Percentiles rank a stretch among this genome's conserved stretches.
Evolutionary conservation across 2,113 vertebrate species (phyloP).

Genomic region (Pithys albifrons): DNA sequence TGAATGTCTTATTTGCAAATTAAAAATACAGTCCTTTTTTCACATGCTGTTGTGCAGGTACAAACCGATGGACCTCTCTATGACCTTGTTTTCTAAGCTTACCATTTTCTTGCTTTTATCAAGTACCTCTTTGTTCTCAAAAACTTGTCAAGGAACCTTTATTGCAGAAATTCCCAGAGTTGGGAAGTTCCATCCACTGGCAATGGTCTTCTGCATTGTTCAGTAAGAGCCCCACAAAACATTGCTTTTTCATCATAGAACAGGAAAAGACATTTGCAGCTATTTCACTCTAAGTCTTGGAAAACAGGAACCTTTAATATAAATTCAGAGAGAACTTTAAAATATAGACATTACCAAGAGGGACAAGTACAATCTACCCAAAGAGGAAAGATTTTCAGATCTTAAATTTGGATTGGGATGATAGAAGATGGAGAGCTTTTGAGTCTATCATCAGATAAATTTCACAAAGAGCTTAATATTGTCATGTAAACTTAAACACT

Average conservation of each 20-base stretch:
- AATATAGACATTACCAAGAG: not conserved
- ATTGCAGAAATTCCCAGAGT: not conserved
- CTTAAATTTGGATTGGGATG: not conserved
- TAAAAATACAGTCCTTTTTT: not conserved
- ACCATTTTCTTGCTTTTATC: not conserved
- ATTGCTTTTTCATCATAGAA: not conserved
- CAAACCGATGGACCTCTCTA: not conserved
- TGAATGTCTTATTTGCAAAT: not conserved
- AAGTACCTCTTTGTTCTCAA: not conserved
- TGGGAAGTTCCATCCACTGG: not conserved
- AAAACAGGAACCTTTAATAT: not conserved
- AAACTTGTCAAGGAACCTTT: not conserved
- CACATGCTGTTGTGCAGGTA: not conserved
- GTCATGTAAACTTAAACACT: not conserved
- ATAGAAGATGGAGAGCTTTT: not conserved
- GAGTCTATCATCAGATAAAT: not conserved
- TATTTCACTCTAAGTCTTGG: not conserved
- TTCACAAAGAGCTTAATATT: not conserved
- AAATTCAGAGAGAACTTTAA: not conserved
- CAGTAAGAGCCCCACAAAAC: not conserved
- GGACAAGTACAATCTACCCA: not conserved
- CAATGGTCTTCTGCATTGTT: not conserved
- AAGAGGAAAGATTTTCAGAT: not conserved
- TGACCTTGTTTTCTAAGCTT: not conserved
- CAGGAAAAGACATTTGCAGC: not conserved